Conservation (phyloP, 1,140 invertebrate species). For the Lasioglossum albipes region DNA sequence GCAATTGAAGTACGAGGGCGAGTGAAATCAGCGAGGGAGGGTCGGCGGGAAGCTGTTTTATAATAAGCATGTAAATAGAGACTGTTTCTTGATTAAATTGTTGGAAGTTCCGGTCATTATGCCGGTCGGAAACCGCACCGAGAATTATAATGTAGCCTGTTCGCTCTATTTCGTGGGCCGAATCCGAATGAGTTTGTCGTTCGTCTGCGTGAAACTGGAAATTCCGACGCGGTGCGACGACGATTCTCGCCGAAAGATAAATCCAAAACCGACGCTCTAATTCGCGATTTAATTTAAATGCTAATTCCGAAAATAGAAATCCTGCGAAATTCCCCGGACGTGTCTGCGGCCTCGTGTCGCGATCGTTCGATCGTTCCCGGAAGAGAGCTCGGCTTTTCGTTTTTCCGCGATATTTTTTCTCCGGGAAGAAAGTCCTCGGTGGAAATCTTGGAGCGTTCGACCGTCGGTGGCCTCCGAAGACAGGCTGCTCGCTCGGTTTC, state of each 20-base stretch:
- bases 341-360: neutral
- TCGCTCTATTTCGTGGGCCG: slow-evolving; percentile 21
- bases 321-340: neutral
- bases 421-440: too few species aligned
- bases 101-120: slow-evolving; percentile 15
- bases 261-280: slow-evolving; percentile 35
- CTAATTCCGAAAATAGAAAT: slow-evolving; percentile 38
- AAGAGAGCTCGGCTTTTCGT: neutral
- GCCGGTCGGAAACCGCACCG: neutral
- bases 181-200: slow-evolving; percentile 36
- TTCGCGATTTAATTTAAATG: slow-evolving; percentile 45
- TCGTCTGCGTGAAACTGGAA: slow-evolving; percentile 11
- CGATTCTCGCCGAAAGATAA: slow-evolving; percentile 26
- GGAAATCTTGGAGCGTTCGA: too few species aligned
- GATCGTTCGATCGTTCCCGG: neutral
- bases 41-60: neutral
- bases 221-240: neutral
- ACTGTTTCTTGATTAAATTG: slow-evolving; percentile 30
- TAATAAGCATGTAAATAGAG: slow-evolving; percentile 18
- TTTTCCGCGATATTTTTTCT: too few species aligned
- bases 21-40: too few species aligned
- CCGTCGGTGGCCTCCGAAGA: too few species aligned
- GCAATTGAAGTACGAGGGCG: neutral
- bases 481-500: neutral
- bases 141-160: slow-evolving; percentile 33